A percentile compares a stretch with the other conserved stretches of the same genome.
phyloP scores from a whole-genome alignment of 2,113 vertebrate genomes.

The Menidia beryllina region DNA sequence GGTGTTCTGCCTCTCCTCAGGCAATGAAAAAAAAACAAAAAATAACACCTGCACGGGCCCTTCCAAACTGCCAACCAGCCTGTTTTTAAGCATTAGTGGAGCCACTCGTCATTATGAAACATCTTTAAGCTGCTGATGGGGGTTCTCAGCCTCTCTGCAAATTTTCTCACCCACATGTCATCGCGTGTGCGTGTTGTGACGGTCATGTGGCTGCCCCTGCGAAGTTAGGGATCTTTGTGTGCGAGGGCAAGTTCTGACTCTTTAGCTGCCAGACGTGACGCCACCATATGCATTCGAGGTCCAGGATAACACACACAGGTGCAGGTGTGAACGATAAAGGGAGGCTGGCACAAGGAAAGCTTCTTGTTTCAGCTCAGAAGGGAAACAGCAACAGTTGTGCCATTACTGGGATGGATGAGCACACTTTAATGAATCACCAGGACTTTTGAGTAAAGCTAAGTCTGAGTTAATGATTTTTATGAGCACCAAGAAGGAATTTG shows the following conservation, averaged over 20 bases:
- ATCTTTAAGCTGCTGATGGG: not conserved
- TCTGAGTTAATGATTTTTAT: not conserved
- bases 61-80: not conserved
- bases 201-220: slow-evolving; percentile 18
- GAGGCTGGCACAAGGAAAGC: not conserved
- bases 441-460: slow-evolving; percentile 1
- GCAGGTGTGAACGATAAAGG: not conserved
- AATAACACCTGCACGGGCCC: not conserved
- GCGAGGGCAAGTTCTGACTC: slow-evolving; percentile 18
- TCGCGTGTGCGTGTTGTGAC: slow-evolving; percentile 13
- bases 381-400: not conserved
- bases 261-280: slow-evolving; percentile 20
- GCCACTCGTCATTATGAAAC: slow-evolving; percentile 8
- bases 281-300: not conserved
- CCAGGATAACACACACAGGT: not conserved
- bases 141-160: not conserved
- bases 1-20: slow-evolving; percentile 34
- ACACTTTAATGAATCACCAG: not conserved
- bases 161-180: slow-evolving; percentile 10
- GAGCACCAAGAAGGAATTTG: not conserved
- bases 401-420: not conserved
- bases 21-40: slow-evolving; percentile 14
- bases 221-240: slow-evolving; percentile 22
- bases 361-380: not conserved
- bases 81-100: not conserved